phyloP scores from a whole-genome alignment of 1,140 invertebrate species.

The Hypsibius dujardini region DNA sequence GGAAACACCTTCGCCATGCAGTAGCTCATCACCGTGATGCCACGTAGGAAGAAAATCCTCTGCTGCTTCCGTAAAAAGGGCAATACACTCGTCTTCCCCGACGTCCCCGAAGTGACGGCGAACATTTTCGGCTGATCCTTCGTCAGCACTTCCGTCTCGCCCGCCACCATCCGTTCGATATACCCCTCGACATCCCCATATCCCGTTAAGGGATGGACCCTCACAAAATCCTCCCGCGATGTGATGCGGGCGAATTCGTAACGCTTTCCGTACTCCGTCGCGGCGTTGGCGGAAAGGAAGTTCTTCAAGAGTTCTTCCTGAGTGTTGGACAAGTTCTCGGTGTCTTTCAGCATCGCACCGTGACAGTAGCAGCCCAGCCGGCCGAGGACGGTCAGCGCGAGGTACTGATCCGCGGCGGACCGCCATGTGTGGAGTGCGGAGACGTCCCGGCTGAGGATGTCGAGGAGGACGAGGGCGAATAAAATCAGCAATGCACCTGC shows the following conservation, averaged over 20 bases:
- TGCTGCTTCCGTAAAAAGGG: conserved; percentile 25
- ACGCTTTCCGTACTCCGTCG: conserved; percentile 29
- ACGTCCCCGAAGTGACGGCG: conserved; percentile 33
- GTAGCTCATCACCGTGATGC: conserved; percentile 27
- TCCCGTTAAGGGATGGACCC: conserved; percentile 28
- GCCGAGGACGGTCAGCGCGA: conserved; percentile 4
- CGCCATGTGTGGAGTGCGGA: not conserved
- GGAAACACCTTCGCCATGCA: conserved; percentile 27
- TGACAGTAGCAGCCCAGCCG: conserved; percentile 19
- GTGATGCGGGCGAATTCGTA: conserved; percentile 28
- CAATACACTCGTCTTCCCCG: conserved; percentile 29
- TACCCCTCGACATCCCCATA: conserved; percentile 29
- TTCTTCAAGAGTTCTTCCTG: conserved; percentile 27
- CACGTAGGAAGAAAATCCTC: conserved; percentile 29
- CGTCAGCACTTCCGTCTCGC: conserved; percentile 28
- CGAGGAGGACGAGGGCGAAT: not conserved
- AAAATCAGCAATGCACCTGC: too few relatives aligned
- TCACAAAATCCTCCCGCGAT: conserved; percentile 27
- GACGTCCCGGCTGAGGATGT: not conserved
- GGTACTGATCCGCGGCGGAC: conserved; percentile 18
- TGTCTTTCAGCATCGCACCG: conserved; percentile 24
- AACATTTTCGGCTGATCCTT: conserved; percentile 27
- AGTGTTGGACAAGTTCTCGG: conserved; percentile 25
- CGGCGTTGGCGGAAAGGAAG: conserved; percentile 26
- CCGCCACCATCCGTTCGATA: conserved; percentile 29